Percentiles rank a stretch among this genome's conserved stretches.
These are phyloP conservation scores for Catocala fraxini DNA, from an alignment of 2,888 invertebrate species.

Conservation along the genomic window DNA sequence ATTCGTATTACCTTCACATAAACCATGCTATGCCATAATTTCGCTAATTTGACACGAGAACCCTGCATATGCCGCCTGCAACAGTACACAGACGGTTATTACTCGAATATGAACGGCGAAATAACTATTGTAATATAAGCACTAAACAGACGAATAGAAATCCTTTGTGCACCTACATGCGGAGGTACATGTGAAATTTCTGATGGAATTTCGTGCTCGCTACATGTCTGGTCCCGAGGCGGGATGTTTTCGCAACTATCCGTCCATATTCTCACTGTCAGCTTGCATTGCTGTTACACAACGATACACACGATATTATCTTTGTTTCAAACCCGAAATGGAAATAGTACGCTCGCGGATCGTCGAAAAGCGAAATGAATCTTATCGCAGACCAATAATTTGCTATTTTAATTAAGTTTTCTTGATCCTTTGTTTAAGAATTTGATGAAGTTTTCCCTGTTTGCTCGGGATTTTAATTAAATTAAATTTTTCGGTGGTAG, in stretches of 20 bases:
- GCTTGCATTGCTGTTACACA: neutral
- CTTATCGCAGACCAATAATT: neutral
- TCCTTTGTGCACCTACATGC: conserved; percentile 30
- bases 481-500: no score
- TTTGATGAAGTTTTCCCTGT: neutral
- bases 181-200: neutral
- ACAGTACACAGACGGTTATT: neutral
- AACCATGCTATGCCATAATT: neutral
- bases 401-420: neutral
- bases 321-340: neutral
- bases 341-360: neutral
- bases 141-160: conserved; percentile 36
- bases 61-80: neutral
- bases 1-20: neutral
- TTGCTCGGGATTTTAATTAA: no score
- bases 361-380: neutral
- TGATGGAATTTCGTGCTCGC: neutral
- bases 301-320: neutral
- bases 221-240: neutral
- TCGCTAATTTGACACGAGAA: neutral
- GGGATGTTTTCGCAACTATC: neutral
- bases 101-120: conserved; percentile 16
- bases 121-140: conserved; percentile 28
- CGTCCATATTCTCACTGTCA: neutral
- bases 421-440: neutral